phyloP scores from a whole-genome alignment of 1,140 invertebrate species.

The Pseudomyrmex gracilis region DNA sequence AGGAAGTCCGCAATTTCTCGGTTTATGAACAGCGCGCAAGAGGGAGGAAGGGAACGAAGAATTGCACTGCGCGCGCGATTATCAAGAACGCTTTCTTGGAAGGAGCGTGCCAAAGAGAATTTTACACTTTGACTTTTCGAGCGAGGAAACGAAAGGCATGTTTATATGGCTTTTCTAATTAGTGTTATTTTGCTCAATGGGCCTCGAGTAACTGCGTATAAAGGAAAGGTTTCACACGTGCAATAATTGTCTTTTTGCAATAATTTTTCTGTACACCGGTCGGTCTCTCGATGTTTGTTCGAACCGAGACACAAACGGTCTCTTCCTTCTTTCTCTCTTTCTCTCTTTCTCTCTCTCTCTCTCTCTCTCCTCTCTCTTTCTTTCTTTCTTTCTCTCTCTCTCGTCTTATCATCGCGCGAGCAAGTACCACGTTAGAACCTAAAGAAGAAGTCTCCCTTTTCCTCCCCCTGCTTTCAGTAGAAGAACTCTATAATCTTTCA shows the following conservation, averaged over 20 bases:
- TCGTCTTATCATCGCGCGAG: slow-evolving; percentile 1
- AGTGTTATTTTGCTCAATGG: not conserved
- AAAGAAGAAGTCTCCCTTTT: slow-evolving; percentile 14
- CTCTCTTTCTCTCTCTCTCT: slow-evolving; percentile 5
- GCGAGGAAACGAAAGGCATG: not conserved
- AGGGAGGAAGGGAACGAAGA: not conserved
- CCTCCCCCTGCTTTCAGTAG: slow-evolving; percentile 66
- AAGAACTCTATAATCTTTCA: slow-evolving; percentile 66
- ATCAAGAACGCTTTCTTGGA: not conserved
- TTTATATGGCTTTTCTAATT: slow-evolving; percentile 1
- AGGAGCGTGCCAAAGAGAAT: not conserved
- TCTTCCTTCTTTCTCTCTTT: slow-evolving; percentile 1
- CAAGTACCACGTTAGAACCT: slow-evolving; percentile 33
- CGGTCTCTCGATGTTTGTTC: slow-evolving; percentile 14
- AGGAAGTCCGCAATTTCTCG: not conserved
- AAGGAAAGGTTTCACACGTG: slow-evolving; percentile 36
- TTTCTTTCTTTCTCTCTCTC: not conserved
- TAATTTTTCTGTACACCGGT: not conserved
- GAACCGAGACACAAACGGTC: slow-evolving; percentile 36
- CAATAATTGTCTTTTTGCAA: slow-evolving; percentile 9
- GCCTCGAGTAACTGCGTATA: slow-evolving; percentile 38
- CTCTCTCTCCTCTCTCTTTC: slow-evolving; percentile 10
- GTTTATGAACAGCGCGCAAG: not conserved
- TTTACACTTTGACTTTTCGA: slow-evolving; percentile 19
- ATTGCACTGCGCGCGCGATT: slow-evolving; percentile 10